Evolutionary conservation across 2,797 vertebrate species (phyloP).

Genomic region (Tadarida brasiliensis): DNA sequence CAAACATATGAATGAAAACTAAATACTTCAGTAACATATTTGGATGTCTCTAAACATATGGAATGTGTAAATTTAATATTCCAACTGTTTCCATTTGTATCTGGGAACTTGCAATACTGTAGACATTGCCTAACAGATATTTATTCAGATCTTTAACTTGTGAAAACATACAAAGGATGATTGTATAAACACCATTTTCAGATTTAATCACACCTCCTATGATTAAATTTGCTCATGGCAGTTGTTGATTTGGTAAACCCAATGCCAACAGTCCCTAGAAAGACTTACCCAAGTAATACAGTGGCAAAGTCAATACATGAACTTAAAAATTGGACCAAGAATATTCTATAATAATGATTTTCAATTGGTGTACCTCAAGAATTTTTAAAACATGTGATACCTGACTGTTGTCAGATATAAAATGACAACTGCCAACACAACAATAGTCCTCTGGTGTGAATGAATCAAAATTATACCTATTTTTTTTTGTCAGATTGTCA

Average conservation of each 20-base stretch:
- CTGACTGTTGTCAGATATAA: neutral
- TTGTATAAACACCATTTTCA: conserved; percentile 40
- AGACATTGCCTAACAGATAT: conserved; percentile 56
- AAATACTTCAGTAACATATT: conserved; percentile 34
- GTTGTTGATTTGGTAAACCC: neutral
- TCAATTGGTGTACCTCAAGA: neutral
- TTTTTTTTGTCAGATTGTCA: neutral
- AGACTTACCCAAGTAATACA: neutral
- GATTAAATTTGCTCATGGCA: conserved; percentile 22
- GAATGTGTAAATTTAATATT: conserved; percentile 66
- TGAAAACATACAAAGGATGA: conserved; percentile 46
- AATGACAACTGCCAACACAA: neutral
- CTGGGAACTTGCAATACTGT: conserved; percentile 9
- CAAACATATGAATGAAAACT: conserved; percentile 62
- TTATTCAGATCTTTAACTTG: conserved; percentile 54
- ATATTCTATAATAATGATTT: neutral
- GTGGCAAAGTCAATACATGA: neutral
- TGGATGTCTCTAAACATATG: conserved; percentile 65
- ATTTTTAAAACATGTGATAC: neutral
- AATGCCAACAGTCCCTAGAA: neutral
- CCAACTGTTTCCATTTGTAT: conserved; percentile 71
- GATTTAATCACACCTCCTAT: neutral
- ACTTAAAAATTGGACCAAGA: neutral
- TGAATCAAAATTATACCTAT: neutral
- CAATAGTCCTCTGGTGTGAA: neutral